Conservation (phyloP, 2,888 invertebrate genomes). For the Saturnia pavonia region DNA sequence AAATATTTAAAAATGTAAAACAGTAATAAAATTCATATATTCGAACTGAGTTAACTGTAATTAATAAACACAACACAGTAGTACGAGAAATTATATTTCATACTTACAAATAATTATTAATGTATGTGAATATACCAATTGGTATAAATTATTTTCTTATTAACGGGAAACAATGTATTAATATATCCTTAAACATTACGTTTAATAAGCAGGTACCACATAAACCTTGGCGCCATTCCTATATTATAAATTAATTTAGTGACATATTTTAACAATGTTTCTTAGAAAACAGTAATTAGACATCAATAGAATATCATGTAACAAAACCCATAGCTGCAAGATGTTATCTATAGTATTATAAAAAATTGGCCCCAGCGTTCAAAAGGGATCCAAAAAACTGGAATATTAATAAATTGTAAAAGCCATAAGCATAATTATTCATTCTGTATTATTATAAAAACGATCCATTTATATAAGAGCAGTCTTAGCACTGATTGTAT, state of each 20-base stretch:
- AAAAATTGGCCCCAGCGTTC: slow-evolving; percentile 76
- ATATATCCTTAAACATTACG: slow-evolving; percentile 51
- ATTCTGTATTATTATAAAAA: slow-evolving; percentile 39
- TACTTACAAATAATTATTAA: slow-evolving; percentile 50
- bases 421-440: slow-evolving; percentile 29
- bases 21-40: slow-evolving; percentile 83
- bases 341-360: slow-evolving; percentile 55
- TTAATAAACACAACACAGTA: slow-evolving; percentile 66
- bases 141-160: slow-evolving; percentile 13
- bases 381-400: slow-evolving; percentile 72
- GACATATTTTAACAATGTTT: slow-evolving; percentile 22
- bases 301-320: slow-evolving; percentile 26
- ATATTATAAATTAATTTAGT: slow-evolving; percentile 30
- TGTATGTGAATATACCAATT: slow-evolving; percentile 2
- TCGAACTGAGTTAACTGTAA: slow-evolving; percentile 75
- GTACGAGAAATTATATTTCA: slow-evolving; percentile 66
- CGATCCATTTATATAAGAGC: slow-evolving; percentile 64
- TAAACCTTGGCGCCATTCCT: slow-evolving; percentile 53
- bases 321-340: slow-evolving; percentile 2
- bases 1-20: slow-evolving; percentile 83
- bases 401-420: slow-evolving; percentile 69
- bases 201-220: slow-evolving; percentile 68
- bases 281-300: slow-evolving; percentile 26
- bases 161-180: slow-evolving; percentile 45
- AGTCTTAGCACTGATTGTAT: slow-evolving; percentile 66